Evolutionary conservation across 2,888 invertebrate genomes (phyloP).

Genomic region (Argyresthia goedartella): DNA sequence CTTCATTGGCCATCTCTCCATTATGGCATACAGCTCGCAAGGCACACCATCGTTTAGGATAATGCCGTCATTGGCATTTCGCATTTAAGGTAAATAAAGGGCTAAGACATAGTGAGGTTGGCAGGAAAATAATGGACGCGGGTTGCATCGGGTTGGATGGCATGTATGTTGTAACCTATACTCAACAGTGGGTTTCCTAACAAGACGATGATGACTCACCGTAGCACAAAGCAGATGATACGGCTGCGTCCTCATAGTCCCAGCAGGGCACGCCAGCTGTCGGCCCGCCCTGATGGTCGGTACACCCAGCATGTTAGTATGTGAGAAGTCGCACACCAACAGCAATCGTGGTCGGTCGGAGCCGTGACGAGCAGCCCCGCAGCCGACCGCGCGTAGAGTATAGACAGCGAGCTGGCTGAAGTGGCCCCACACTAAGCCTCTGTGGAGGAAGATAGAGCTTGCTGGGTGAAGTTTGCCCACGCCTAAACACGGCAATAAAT

Average conservation of each 20-base stretch:
- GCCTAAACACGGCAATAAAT: no score
- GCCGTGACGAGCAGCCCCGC: slow-evolving; percentile 49
- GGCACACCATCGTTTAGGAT: no score
- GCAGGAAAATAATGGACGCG: no score
- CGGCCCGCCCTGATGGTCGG: slow-evolving; percentile 37
- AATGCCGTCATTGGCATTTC: no score
- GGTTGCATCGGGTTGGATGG: no score
- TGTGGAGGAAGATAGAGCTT: slow-evolving; percentile 17
- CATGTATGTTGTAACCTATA: no score
- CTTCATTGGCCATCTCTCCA: no score
- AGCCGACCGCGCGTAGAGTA: slow-evolving; percentile 50
- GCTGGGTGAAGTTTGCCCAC: no score
- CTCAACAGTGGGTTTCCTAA: no score
- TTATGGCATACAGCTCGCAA: no score
- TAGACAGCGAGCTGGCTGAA: slow-evolving; percentile 58
- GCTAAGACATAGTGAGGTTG: no score
- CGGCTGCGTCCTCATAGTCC: slow-evolving; percentile 28
- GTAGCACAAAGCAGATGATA: slow-evolving; percentile 45
- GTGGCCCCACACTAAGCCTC: slow-evolving; percentile 54
- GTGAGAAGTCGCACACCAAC: slow-evolving; percentile 59
- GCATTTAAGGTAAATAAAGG: no score
- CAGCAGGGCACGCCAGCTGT: slow-evolving; percentile 32
- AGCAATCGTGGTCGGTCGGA: slow-evolving; percentile 29
- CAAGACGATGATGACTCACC: slow-evolving; percentile 20
- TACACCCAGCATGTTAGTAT: slow-evolving; percentile 61